These are phyloP conservation scores for Threskiornis aethiopicus DNA, from an alignment of 2,797 vertebrate species.

Conservation along the genomic window DNA sequence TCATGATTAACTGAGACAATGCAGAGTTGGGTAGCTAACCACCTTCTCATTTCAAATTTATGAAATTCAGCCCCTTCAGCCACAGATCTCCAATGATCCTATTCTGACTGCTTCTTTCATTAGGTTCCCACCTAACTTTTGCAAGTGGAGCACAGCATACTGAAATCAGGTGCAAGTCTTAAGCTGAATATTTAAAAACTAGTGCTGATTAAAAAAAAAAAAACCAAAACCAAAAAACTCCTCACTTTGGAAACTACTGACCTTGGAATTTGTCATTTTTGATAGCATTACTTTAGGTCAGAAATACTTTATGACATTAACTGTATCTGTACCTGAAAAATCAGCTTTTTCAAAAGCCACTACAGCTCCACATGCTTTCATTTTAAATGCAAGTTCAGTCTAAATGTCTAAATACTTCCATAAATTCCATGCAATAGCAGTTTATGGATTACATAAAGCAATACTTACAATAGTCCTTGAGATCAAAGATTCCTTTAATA, in stretches of 20 bases:
- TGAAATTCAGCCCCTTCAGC: neutral
- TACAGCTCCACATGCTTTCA: neutral
- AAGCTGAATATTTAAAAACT: neutral
- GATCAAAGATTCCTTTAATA: conserved; percentile 21
- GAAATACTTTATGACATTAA: neutral
- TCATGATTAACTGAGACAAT: neutral
- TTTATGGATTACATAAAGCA: neutral
- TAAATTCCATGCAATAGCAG: neutral
- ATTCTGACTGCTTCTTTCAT: neutral
- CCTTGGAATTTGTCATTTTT: neutral
- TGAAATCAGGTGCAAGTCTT: neutral
- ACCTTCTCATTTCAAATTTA: neutral
- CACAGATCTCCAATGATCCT: neutral
- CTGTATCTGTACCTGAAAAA: neutral
- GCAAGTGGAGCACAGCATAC: neutral
- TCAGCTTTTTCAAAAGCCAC: neutral
- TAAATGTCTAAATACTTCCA: neutral
- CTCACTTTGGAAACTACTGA: neutral
- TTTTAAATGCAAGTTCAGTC: neutral
- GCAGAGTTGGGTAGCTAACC: neutral
- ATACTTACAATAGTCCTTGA: neutral
- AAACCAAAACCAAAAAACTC: neutral
- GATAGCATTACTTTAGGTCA: neutral
- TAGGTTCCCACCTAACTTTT: neutral
- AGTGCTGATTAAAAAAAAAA: neutral